Evolutionary conservation across 2,797 vertebrate species (phyloP).

Genomic region (Phylloscopus collybita): DNA sequence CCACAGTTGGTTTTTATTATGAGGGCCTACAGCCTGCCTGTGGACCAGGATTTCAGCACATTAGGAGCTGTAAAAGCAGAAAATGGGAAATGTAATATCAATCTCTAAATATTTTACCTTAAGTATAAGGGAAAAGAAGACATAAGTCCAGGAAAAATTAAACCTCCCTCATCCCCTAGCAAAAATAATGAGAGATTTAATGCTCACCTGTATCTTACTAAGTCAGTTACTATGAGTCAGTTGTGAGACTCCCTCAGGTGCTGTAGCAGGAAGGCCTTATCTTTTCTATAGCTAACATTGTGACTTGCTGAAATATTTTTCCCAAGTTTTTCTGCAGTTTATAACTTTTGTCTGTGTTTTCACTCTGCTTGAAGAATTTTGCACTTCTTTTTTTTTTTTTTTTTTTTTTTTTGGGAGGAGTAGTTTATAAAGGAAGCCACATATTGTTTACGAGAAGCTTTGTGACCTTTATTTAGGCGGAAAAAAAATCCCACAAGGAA

Average conservation of each 20-base stretch:
- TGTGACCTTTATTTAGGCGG: not conserved
- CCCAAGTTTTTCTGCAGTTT: not conserved
- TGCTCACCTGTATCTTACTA: not conserved
- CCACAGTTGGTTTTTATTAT: not conserved
- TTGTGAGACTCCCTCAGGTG: not conserved
- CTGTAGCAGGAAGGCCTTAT: not conserved
- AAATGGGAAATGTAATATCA: not conserved
- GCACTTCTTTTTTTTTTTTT: not conserved
- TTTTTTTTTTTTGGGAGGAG: not conserved
- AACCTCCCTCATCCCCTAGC: not conserved
- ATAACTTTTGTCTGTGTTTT: not conserved
- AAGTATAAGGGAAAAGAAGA: not conserved
- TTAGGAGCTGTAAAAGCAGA: not conserved
- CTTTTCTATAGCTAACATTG: not conserved
- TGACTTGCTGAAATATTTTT: not conserved
- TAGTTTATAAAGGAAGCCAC: not conserved
- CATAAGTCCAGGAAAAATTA: not conserved
- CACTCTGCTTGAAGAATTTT: not conserved
- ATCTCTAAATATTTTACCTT: not conserved
- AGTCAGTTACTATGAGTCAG: not conserved
- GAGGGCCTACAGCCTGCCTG: not conserved
- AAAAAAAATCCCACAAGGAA: not conserved
- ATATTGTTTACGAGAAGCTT: not conserved
- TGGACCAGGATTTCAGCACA: not conserved
- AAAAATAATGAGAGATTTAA: not conserved